Percentiles rank a stretch among this genome's conserved stretches.
Evolutionary conservation across 2,113 vertebrate genomes (phyloP).

Genomic region (Taxidea taxus): DNA sequence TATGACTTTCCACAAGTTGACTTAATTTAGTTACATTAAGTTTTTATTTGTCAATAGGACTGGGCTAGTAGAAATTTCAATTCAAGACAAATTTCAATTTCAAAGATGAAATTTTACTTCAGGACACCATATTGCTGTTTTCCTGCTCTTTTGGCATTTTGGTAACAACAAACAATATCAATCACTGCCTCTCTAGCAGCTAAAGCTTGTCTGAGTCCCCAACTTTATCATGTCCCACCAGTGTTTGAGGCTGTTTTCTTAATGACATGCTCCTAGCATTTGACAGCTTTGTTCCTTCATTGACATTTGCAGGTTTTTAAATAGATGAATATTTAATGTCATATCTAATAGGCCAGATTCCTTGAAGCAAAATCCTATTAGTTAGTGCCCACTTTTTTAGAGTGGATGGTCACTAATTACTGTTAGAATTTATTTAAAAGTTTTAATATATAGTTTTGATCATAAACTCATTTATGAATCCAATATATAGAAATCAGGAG

Average conservation of each 20-base stretch:
- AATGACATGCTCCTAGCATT: neutral
- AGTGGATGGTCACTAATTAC: neutral
- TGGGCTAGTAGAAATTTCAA: neutral
- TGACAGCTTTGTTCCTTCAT: constrained; percentile 49
- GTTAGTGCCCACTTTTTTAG: constrained; percentile 45
- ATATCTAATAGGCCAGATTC: constrained; percentile 41
- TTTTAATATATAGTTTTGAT: constrained; percentile 24
- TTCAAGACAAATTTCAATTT: neutral
- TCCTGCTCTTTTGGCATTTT: neutral
- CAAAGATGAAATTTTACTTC: neutral
- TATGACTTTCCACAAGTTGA: neutral
- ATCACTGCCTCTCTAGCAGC: neutral
- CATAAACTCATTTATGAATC: neutral
- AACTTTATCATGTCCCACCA: neutral
- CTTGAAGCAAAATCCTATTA: constrained; percentile 52
- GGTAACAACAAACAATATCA: neutral
- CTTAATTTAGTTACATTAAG: neutral
- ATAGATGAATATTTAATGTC: constrained; percentile 66
- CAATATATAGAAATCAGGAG: neutral
- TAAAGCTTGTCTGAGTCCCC: neutral
- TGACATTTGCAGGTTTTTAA: constrained; percentile 65
- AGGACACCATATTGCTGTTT: neutral
- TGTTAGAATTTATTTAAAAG: neutral
- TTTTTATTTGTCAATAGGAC: constrained; percentile 20
- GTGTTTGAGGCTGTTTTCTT: neutral